These are phyloP conservation scores for Cygnus olor DNA, from an alignment of 2,797 vertebrate species.

Conservation along the genomic window DNA sequence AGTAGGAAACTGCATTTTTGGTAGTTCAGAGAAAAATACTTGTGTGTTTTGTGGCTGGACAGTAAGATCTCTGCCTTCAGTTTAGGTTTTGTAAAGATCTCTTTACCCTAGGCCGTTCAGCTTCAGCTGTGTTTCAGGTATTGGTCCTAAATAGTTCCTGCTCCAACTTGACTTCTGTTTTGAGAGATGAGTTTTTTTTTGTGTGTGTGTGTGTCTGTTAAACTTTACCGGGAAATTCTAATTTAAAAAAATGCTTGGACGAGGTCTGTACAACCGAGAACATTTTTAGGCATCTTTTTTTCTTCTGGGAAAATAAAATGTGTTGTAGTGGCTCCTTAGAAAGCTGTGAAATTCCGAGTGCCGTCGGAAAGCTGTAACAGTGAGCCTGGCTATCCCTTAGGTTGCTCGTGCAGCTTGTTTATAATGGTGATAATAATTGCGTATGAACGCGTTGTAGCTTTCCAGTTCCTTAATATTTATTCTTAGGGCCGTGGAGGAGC, in stretches of 20 bases:
- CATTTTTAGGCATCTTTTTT: neutral
- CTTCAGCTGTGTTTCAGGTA: neutral
- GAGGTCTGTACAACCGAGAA: neutral
- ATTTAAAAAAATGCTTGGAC: neutral
- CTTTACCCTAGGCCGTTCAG: neutral
- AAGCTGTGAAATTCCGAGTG: slow-evolving; percentile 21
- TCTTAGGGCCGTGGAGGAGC: slow-evolving; percentile 15
- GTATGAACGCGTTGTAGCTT: neutral
- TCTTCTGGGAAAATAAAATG: neutral
- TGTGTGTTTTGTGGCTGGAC: neutral
- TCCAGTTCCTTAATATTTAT: neutral
- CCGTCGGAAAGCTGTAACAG: slow-evolving; percentile 14
- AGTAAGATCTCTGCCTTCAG: neutral
- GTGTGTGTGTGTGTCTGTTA: neutral
- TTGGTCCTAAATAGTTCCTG: neutral
- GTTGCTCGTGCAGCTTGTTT: slow-evolving; percentile 9
- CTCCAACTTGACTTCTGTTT: neutral
- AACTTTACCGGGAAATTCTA: neutral
- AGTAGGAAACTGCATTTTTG: neutral
- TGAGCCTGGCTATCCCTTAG: neutral
- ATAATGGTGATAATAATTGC: neutral
- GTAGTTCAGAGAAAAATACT: neutral
- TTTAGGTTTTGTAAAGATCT: slow-evolving; percentile 3
- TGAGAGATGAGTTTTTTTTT: neutral
- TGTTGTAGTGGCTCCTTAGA: slow-evolving; percentile 9